A percentile compares a stretch with the other conserved stretches of the same genome.
These are phyloP conservation scores for Sipha flava DNA, from an alignment of 1,140 invertebrate species.

Conservation along the genomic window DNA sequence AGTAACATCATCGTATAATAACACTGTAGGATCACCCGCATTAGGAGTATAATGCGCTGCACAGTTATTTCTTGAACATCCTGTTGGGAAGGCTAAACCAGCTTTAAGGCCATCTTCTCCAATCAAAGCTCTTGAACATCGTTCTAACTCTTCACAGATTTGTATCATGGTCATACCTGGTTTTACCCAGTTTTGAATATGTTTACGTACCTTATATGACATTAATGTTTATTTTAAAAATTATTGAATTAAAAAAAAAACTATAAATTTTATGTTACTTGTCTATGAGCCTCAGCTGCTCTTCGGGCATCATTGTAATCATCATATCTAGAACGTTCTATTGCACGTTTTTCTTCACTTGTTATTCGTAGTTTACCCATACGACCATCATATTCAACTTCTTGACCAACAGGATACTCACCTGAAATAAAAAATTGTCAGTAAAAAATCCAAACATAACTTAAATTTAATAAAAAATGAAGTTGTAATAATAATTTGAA, in stretches of 20 bases:
- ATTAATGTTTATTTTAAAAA: background rate
- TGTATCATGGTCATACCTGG: constrained; percentile 99
- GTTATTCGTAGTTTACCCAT: constrained; percentile 80
- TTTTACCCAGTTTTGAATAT: constrained; percentile 86
- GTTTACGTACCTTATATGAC: constrained; percentile 64
- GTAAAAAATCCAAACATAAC: too few species aligned
- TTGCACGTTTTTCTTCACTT: constrained; percentile 80
- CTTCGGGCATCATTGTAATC: constrained; percentile 91
- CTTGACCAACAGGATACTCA: constrained; percentile 68
- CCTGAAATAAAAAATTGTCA: constrained; percentile 46
- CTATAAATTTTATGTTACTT: constrained; percentile 47
- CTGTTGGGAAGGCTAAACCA: constrained; percentile 96
- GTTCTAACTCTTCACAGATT: constrained; percentile 95
- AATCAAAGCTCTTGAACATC: constrained; percentile 81
- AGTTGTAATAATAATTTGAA: too few species aligned
- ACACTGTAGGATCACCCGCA: constrained; percentile 89
- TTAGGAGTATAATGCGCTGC: constrained; percentile 99
- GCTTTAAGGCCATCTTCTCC: constrained; percentile 92
- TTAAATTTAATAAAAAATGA: background rate
- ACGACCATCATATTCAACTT: constrained; percentile 74
- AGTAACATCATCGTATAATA: constrained; percentile 94
- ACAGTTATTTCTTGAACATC: constrained; percentile 96
- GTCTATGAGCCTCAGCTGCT: constrained; percentile 95
- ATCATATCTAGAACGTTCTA: constrained; percentile 73
- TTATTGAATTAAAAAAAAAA: background rate